phyloP scores from a whole-genome alignment of 2,113 vertebrate genomes.

The Aphelocoma coerulescens region DNA sequence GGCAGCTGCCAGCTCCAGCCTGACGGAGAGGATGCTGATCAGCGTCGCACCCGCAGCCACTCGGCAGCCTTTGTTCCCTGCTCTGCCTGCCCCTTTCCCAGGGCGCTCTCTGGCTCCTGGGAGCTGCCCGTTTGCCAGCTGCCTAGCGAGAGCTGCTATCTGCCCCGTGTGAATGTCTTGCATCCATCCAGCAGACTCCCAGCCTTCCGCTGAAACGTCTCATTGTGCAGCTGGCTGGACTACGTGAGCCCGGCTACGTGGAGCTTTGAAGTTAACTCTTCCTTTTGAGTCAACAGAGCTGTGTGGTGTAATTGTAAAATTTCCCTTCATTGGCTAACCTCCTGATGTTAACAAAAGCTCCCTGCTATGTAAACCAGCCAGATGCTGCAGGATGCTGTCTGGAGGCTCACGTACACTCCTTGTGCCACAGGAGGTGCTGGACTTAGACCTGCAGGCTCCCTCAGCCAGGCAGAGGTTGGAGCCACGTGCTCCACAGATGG shows the following conservation, averaged over 20 bases:
- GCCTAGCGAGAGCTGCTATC: constrained; percentile 34
- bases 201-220: neutral
- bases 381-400: constrained; percentile 18
- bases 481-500: neutral
- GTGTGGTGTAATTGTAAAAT: constrained; percentile 63
- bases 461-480: neutral
- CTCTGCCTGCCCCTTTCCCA: constrained; percentile 42
- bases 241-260: constrained; percentile 48
- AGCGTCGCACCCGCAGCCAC: neutral
- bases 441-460: neutral
- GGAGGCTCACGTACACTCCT: constrained; percentile 20
- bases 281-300: constrained; percentile 53
- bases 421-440: neutral
- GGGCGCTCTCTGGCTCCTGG: neutral
- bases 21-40: neutral
- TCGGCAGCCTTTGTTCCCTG: constrained; percentile 24
- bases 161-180: constrained; percentile 11
- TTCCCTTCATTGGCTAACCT: constrained; percentile 28
- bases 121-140: constrained; percentile 48
- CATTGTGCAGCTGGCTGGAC: constrained; percentile 54
- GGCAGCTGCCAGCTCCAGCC: constrained; percentile 25
- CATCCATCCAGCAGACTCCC: constrained; percentile 34
- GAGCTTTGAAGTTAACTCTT: constrained; percentile 61
- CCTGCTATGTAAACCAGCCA: constrained; percentile 31
- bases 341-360: constrained; percentile 59